Evolutionary conservation across 1,140 invertebrate species (phyloP).

Genomic region (Bilobella aurantiaca): DNA sequence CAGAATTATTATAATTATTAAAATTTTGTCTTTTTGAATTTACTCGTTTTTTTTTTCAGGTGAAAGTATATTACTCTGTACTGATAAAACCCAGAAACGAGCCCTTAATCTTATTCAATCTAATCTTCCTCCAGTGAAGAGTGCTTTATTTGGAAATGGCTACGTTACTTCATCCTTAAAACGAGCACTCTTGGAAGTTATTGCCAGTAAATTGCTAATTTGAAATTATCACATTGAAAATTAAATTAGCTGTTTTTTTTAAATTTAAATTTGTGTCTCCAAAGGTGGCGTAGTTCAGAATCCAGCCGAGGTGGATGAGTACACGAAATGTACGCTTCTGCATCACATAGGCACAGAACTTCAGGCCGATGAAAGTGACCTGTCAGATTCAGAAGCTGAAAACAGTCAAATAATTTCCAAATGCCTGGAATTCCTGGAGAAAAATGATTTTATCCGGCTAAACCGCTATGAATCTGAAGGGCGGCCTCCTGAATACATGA

Average conservation of each 20-base stretch:
- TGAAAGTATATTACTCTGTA: conserved; percentile 87
- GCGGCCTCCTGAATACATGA: conserved; percentile 50
- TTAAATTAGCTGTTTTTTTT: not conserved
- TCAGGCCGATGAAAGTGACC: not conserved
- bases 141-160: conserved; percentile 58
- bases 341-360: conserved; percentile 34
- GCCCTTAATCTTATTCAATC: conserved; percentile 59
- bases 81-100: conserved; percentile 55
- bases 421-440: conserved; percentile 49
- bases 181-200: conserved; percentile 57
- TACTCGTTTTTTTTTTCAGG: conserved; percentile 43
- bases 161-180: conserved; percentile 48
- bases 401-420: conserved; percentile 37
- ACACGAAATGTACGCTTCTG: conserved; percentile 68
- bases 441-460: conserved; percentile 47
- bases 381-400: not conserved
- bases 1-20: not conserved
- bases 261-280: not conserved
- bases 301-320: conserved; percentile 60
- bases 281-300: conserved; percentile 56
- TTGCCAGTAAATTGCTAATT: conserved; percentile 54
- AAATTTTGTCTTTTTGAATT: conserved; percentile 2
- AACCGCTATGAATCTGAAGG: conserved; percentile 13
- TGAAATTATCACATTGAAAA: not conserved
- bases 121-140: conserved; percentile 61